These are phyloP conservation scores for Agrilus biguttatus DNA, from an alignment of 2,888 invertebrate genomes.

Conservation along the genomic window DNA sequence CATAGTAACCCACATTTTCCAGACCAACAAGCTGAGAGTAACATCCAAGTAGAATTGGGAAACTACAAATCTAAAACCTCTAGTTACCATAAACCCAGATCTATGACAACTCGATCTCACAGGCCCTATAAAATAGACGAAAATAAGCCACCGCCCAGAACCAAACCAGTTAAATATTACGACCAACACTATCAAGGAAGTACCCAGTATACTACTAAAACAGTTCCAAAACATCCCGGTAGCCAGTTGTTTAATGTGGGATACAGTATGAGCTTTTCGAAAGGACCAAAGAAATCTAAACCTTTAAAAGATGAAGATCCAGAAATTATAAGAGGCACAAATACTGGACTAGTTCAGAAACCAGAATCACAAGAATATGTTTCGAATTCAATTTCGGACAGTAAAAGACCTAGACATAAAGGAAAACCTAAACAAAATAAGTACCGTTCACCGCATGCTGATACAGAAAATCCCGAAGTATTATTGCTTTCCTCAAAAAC, in stretches of 20 bases:
- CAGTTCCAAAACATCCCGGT: neutral
- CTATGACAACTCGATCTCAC: no score
- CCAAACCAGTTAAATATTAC: neutral
- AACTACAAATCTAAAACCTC: neutral
- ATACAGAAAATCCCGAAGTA: no score
- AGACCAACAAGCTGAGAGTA: slow-evolving; percentile 16
- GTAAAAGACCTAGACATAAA: slow-evolving; percentile 6
- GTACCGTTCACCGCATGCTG: no score
- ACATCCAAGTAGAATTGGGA: slow-evolving; percentile 13
- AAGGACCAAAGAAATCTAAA: slow-evolving; percentile 5
- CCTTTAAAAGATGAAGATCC: slow-evolving; percentile 4
- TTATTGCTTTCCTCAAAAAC: no score
- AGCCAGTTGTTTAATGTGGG: slow-evolving; percentile 21
- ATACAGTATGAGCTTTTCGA: slow-evolving; percentile 23
- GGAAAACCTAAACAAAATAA: no score
- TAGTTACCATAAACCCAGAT: neutral
- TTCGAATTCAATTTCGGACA: slow-evolving; percentile 5
- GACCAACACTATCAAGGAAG: neutral
- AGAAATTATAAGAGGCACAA: slow-evolving; percentile 17
- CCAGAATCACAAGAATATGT: slow-evolving; percentile 11
- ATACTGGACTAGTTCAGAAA: slow-evolving; percentile 15
- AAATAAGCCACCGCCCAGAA: no score
- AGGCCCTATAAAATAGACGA: no score
- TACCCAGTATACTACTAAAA: no score
- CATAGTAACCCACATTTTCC: slow-evolving; percentile 15